Evolutionary conservation across 2,888 invertebrate genomes (phyloP).

Genomic region (Heliconius erato): DNA sequence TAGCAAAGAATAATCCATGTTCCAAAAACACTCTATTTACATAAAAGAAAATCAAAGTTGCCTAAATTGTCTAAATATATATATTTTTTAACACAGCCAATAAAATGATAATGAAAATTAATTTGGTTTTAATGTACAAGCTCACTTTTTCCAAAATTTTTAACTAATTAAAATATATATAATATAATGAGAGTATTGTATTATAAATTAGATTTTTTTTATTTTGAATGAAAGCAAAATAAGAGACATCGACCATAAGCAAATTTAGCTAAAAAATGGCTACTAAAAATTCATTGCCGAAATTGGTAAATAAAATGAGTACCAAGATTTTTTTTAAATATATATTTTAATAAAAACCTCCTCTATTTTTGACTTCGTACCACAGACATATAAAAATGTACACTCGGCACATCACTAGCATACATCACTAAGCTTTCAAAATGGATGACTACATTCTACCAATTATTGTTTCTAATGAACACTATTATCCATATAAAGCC

Average conservation of each 20-base stretch:
- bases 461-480: constrained; percentile 53
- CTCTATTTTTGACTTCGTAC: neutral
- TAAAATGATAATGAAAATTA: neutral
- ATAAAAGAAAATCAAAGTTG: neutral
- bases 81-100: constrained; percentile 7
- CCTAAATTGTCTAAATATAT: neutral
- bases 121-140: neutral
- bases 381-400: constrained; percentile 9
- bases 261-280: neutral
- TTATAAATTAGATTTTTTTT: neutral
- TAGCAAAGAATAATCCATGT: neutral
- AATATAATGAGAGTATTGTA: neutral
- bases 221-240: too few species aligned
- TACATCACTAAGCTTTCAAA: constrained; percentile 37
- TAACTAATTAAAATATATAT: neutral
- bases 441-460: constrained; percentile 43
- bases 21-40: neutral
- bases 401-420: constrained; percentile 9
- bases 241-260: neutral
- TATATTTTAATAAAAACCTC: neutral
- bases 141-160: neutral
- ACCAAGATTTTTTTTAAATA: neutral
- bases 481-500: constrained; percentile 37
- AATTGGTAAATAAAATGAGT: constrained; percentile 11
- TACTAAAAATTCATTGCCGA: neutral